Evolutionary conservation across 1,140 invertebrate species (phyloP), one percentile per base, ranked within the genome.

Genomic region (Pachypeltis micranthus): DNA sequence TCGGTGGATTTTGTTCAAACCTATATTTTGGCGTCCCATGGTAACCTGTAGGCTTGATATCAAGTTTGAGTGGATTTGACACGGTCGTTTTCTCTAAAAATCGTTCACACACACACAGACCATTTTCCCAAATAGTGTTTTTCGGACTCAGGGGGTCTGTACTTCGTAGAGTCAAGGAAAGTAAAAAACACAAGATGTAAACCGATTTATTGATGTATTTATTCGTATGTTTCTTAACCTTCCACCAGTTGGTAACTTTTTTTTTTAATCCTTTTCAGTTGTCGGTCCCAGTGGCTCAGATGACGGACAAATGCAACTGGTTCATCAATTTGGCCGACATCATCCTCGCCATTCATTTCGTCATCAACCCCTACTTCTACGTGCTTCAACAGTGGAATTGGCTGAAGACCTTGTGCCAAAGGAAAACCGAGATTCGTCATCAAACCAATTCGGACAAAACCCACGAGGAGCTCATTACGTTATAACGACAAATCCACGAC

Each of bases 321-420:
- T 65, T 63, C 69, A 67, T 70, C 1, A 70, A 76, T 70, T 71
- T 84, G 2, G 85, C 87, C 1, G 88, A 92, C 71, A 74, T 88
- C 4, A 73, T 90, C 44, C 83, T 91, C 72, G 83, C 86, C n/a
- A 69, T 90, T 25, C 89, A 91, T 71, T 91, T 91, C 70, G 83
- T 85, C 19, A 74, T 90, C 47, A 86, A 92, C 74, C 90, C 90
- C 1, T 86, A 86, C 65, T 82, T 91, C 54, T 90, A 91, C 72
- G 88, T 92, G 16, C 73, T 90, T 1, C 69, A 70, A 55, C 59
- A 65, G 19, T 70, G 67, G 67, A 61, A 63, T 16, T 39, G 62
- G 4, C 59, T 70, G 31, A 59, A 63, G 27, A 54, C 59, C 0
- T 57, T 69, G 0, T 69, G 59, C 54, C 14, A 23, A 21, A 23